Evolutionary conservation across 1,140 invertebrate species (phyloP).

Genomic region (Trichonephila clavipes): DNA sequence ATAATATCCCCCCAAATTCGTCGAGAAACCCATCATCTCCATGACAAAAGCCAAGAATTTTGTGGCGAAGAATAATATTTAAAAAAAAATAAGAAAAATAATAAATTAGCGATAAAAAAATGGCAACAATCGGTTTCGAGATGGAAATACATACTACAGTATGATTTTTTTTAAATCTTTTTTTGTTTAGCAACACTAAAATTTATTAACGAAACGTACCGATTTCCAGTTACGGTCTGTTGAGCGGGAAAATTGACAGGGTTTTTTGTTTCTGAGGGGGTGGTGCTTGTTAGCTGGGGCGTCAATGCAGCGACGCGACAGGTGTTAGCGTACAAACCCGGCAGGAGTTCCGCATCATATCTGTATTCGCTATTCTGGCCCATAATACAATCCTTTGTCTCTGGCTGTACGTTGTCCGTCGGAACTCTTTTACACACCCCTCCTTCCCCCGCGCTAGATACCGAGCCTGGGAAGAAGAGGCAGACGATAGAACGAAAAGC

Average conservation of each 20-base stretch:
- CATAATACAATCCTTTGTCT: conserved; percentile 70
- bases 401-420: conserved; percentile 25
- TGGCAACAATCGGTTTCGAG: conserved; percentile 24
- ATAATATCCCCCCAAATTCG: not conserved
- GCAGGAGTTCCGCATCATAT: conserved; percentile 69
- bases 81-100: not conserved
- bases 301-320: conserved; percentile 71
- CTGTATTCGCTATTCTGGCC: conserved; percentile 43
- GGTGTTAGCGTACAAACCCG: conserved; percentile 68
- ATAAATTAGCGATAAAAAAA: conserved; percentile 33
- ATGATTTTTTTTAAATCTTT: not conserved
- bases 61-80: not conserved
- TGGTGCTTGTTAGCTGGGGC: conserved; percentile 69
- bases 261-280: conserved; percentile 52
- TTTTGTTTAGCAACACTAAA: not conserved
- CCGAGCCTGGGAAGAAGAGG: not conserved
- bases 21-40: not conserved
- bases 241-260: conserved; percentile 65
- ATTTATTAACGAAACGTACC: conserved; percentile 75
- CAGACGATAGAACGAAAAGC: not conserved
- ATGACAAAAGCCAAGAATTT: not conserved
- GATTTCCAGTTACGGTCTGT: conserved; percentile 69
- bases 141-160: not conserved
- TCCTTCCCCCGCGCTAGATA: no score
- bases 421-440: conserved; percentile 55